Conservation (phyloP, 1,140 invertebrate species). For the Micrasema longulum region DNA sequence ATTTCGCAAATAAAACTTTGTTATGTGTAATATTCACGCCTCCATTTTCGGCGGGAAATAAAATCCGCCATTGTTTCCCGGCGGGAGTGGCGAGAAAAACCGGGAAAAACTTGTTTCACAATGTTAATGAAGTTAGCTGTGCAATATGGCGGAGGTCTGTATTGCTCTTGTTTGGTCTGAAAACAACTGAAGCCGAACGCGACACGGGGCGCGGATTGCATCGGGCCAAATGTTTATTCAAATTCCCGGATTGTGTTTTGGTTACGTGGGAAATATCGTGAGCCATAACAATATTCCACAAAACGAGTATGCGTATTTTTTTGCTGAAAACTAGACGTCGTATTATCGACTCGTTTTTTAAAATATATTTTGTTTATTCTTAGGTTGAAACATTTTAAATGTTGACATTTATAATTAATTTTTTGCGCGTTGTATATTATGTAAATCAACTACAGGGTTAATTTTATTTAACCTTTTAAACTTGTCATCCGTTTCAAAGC, state of each 20-base stretch:
- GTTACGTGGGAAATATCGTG: too few relatives aligned
- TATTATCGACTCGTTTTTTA: too few relatives aligned
- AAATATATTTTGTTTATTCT: too few relatives aligned
- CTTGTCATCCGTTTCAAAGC: too few relatives aligned
- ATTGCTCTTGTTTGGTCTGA: conserved; percentile 17
- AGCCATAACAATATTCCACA: too few relatives aligned
- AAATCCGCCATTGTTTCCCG: conserved; percentile 27
- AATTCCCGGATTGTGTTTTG: background rate
- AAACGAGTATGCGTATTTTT: too few relatives aligned
- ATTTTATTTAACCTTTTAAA: too few relatives aligned
- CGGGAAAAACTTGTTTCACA: conserved; percentile 24
- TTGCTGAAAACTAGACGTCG: too few relatives aligned
- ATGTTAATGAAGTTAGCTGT: conserved; percentile 30
- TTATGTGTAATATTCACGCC: conserved; percentile 2
- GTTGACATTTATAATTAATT: too few relatives aligned
- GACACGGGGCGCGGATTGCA: conserved; percentile 15
- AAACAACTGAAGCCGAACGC: conserved; percentile 23
- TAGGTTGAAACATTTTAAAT: too few relatives aligned
- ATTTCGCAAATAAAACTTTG: conserved; percentile 19
- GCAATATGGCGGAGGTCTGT: conserved; percentile 24
- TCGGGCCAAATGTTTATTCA: conserved; percentile 13
- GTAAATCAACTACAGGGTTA: too few relatives aligned
- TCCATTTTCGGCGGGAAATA: conserved; percentile 20
- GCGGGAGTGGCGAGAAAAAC: background rate
- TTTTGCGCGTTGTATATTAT: too few relatives aligned